These are phyloP conservation scores for Pseudomyrmex dendroicus DNA, from an alignment of 1,140 invertebrate species.

Conservation along the genomic window DNA sequence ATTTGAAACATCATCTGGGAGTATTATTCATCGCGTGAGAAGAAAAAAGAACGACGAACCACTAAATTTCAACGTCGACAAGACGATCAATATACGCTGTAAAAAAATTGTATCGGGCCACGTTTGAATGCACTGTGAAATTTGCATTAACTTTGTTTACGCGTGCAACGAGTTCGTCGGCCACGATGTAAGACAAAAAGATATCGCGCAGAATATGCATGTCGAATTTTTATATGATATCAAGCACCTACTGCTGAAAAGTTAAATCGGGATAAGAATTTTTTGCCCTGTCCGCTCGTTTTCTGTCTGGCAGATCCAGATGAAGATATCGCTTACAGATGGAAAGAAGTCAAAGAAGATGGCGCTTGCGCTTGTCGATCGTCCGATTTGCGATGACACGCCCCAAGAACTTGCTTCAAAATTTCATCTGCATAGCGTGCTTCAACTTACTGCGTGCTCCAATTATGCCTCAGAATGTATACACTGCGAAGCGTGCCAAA, in stretches of 20 bases:
- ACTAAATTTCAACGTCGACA: constrained; percentile 6
- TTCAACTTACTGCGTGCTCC: not conserved
- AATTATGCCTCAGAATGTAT: constrained; percentile 29
- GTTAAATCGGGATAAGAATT: not conserved
- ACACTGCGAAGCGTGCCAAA: not conserved
- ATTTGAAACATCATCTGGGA: constrained; percentile 45
- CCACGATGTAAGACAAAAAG: constrained; percentile 6
- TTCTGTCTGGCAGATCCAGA: constrained; percentile 29
- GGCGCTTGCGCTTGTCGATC: constrained; percentile 39
- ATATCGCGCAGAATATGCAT: not conserved
- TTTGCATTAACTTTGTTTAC: constrained; percentile 58
- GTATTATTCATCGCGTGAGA: constrained; percentile 18
- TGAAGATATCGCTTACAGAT: constrained; percentile 33
- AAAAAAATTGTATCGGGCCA: not conserved
- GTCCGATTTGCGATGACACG: constrained; percentile 58
- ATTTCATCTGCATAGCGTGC: constrained; percentile 14
- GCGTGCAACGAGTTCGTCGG: constrained; percentile 14
- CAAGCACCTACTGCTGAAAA: constrained; percentile 1
- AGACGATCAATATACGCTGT: not conserved
- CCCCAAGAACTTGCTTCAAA: constrained; percentile 47
- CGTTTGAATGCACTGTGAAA: constrained; percentile 45
- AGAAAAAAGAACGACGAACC: constrained; percentile 10
- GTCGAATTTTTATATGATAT: constrained; percentile 14
- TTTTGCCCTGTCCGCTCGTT: constrained; percentile 30
- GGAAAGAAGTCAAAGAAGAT: constrained; percentile 31